A percentile compares a stretch with the other conserved stretches of the same genome.
These are phyloP conservation scores for Dromaius novaehollandiae DNA, from an alignment of 2,113 vertebrate species.

Conservation along the genomic window DNA sequence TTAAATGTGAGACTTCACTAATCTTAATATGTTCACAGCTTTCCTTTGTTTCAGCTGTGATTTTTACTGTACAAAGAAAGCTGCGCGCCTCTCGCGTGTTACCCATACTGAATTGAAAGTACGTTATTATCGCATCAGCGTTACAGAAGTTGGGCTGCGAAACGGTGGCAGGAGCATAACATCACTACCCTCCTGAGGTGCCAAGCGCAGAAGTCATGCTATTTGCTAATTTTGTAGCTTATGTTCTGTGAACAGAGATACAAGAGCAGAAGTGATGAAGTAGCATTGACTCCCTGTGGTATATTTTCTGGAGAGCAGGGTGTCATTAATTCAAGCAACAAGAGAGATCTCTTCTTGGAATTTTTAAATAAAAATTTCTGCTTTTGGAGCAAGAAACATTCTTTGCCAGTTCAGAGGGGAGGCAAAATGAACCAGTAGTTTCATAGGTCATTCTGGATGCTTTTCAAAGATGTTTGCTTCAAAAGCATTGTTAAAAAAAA, in stretches of 20 bases:
- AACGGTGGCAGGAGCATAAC: slow-evolving; percentile 37
- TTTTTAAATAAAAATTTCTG: background rate
- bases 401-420: background rate
- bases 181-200: slow-evolving; percentile 44
- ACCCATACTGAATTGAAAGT: slow-evolving; percentile 53
- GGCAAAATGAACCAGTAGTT: background rate
- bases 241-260: slow-evolving; percentile 42
- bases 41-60: slow-evolving; percentile 58
- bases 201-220: slow-evolving; percentile 41
- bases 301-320: slow-evolving; percentile 38
- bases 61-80: slow-evolving; percentile 34
- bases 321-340: background rate
- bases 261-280: slow-evolving; percentile 38
- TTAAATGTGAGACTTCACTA: slow-evolving; percentile 55
- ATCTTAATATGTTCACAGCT: slow-evolving; percentile 33
- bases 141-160: slow-evolving; percentile 20
- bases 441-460: background rate
- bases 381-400: background rate
- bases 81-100: background rate
- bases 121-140: slow-evolving; percentile 70
- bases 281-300: background rate
- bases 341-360: background rate
- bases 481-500: background rate
- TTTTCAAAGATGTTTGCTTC: background rate
- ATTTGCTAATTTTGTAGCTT: slow-evolving; percentile 70